A percentile compares a stretch with the other conserved stretches of the same genome.
phyloP scores from a whole-genome alignment of 2,888 invertebrate species.

The Boloria euphrosyne region DNA sequence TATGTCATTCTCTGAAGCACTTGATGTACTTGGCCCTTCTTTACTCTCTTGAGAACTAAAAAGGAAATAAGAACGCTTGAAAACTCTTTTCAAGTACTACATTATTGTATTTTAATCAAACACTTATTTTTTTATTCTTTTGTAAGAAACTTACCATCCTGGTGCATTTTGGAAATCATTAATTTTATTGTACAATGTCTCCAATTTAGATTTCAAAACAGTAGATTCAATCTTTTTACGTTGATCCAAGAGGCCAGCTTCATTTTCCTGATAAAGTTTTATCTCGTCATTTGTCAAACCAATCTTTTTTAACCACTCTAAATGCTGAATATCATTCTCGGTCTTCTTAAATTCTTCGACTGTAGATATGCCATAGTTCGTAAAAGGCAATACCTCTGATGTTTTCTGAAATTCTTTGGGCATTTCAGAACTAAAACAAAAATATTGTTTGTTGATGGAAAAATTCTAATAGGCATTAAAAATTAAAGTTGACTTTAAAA shows the following conservation, averaged over 20 bases:
- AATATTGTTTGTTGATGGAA: slow-evolving; percentile 1
- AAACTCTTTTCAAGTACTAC: neutral
- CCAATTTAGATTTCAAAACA: slow-evolving; percentile 58
- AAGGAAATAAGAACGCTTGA: slow-evolving; percentile 16
- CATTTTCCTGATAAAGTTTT: slow-evolving; percentile 72
- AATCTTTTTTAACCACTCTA: slow-evolving; percentile 72
- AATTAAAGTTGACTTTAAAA: neutral
- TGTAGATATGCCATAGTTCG: slow-evolving; percentile 70
- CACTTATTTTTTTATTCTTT: neutral
- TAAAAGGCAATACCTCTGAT: slow-evolving; percentile 67
- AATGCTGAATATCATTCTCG: slow-evolving; percentile 61
- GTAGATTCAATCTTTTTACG: slow-evolving; percentile 61
- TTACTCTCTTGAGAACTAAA: slow-evolving; percentile 47
- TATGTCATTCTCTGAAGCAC: slow-evolving; percentile 46
- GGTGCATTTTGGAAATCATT: slow-evolving; percentile 49
- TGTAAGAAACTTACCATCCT: slow-evolving; percentile 49
- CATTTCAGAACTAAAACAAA: slow-evolving; percentile 60
- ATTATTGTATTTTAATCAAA: neutral
- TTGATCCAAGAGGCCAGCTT: slow-evolving; percentile 61
- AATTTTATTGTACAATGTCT: slow-evolving; percentile 62
- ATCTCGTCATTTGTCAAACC: slow-evolving; percentile 77
- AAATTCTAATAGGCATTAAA: slow-evolving; percentile 6
- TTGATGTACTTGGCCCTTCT: slow-evolving; percentile 50
- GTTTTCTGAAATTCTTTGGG: slow-evolving; percentile 70
- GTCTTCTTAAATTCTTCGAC: slow-evolving; percentile 68